These are phyloP conservation scores for Fratercula arctica DNA, from an alignment of 2,797 vertebrate species.

Conservation along the genomic window DNA sequence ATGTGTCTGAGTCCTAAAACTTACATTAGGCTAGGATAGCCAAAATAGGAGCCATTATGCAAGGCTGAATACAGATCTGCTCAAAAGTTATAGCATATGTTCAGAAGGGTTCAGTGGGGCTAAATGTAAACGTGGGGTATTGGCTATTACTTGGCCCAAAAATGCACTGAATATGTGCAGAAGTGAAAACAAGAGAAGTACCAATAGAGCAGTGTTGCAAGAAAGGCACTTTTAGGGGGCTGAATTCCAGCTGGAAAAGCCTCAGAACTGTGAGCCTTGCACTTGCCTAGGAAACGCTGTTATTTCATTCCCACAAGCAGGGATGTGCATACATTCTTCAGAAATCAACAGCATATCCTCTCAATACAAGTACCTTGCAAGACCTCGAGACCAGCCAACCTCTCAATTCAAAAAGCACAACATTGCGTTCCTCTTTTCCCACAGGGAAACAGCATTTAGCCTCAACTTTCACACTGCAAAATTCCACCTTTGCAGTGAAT, in stretches of 20 bases:
- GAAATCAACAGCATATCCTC: neutral
- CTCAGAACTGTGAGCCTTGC: neutral
- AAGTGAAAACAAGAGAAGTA: neutral
- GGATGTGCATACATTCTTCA: neutral
- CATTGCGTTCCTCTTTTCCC: neutral
- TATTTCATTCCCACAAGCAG: neutral
- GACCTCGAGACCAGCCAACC: neutral
- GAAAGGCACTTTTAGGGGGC: neutral
- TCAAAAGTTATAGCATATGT: neutral
- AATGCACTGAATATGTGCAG: neutral
- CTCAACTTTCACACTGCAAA: neutral
- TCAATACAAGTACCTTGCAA: neutral
- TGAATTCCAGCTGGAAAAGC: neutral
- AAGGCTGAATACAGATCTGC: neutral
- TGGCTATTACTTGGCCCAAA: neutral
- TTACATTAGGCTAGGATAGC: neutral
- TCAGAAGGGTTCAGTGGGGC: neutral
- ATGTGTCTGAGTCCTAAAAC: neutral
- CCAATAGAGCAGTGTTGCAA: neutral
- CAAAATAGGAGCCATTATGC: neutral
- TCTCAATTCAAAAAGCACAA: neutral
- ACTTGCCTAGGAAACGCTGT: neutral
- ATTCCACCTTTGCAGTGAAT: neutral
- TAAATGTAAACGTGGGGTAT: accelerated
- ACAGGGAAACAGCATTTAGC: neutral